Conservation (phyloP, 2,888 invertebrate genomes). For the Halictus ligatus region DNA sequence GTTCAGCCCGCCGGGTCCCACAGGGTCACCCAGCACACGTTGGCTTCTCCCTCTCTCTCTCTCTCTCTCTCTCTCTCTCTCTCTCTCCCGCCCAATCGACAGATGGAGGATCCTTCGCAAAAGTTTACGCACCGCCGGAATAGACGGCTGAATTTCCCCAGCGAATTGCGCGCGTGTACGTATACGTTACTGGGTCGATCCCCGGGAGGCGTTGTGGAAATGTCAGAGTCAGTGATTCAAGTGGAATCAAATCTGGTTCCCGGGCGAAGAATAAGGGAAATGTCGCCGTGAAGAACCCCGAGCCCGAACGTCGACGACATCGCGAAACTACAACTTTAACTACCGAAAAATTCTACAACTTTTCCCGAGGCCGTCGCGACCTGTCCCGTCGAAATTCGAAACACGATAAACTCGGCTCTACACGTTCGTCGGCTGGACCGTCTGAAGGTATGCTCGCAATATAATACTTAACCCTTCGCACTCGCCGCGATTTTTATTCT, state of each 20-base stretch:
- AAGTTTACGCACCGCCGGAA: constrained; percentile 75
- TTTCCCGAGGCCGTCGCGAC: not conserved
- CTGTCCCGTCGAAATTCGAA: not conserved
- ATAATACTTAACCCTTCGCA: too few relatives aligned
- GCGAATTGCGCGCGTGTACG: constrained; percentile 70
- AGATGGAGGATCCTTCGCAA: constrained; percentile 70
- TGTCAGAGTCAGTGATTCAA: constrained; percentile 71
- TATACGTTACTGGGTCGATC: constrained; percentile 63
- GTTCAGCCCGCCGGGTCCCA: constrained; percentile 50
- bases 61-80: constrained; percentile 62
- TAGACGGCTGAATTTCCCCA: constrained; percentile 77
- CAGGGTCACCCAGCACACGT: constrained; percentile 49
- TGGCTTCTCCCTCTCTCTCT: constrained; percentile 33
- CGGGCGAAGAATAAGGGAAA: constrained; percentile 43
- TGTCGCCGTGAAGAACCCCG: not conserved
- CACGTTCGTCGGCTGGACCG: not conserved
- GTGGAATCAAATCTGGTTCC: constrained; percentile 69
- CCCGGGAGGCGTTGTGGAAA: constrained; percentile 61
- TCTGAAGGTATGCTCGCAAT: too few relatives aligned
- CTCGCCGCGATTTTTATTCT: too few relatives aligned
- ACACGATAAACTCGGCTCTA: not conserved
- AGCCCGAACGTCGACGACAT: not conserved
- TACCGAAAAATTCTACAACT: not conserved
- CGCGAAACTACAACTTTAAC: not conserved
- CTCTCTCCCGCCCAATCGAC: constrained; percentile 57